Evolutionary conservation across 2,888 invertebrate species (phyloP).

Genomic region (Quadriops clusia): DNA sequence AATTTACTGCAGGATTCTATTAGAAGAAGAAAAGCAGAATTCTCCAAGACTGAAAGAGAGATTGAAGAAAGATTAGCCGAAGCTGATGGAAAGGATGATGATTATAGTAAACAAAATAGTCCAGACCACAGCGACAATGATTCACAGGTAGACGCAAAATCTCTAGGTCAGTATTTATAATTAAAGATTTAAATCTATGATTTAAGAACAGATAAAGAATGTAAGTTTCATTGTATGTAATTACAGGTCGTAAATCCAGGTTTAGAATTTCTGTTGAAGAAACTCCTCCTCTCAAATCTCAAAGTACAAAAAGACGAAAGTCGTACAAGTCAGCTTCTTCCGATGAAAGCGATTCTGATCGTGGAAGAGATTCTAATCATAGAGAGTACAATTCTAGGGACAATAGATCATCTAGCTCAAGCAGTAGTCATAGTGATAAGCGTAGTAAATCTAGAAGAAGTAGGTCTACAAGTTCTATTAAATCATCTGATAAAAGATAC

Average conservation of each 20-base stretch:
- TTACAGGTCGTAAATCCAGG: slow-evolving; percentile 13
- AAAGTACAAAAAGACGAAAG: slow-evolving; percentile 12
- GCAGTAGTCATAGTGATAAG: slow-evolving; percentile 18
- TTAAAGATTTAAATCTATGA: slow-evolving; percentile 7
- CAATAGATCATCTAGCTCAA: slow-evolving; percentile 16
- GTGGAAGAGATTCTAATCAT: slow-evolving; percentile 10
- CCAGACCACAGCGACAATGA: slow-evolving; percentile 36
- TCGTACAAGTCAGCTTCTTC: slow-evolving; percentile 15
- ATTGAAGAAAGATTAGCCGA: slow-evolving; percentile 58
- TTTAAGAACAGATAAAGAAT: slow-evolving; percentile 5
- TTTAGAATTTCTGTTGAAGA: slow-evolving; percentile 9
- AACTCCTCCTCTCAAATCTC: slow-evolving; percentile 11
- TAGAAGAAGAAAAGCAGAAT: slow-evolving; percentile 54
- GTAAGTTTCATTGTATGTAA: not conserved
- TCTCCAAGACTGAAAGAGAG: slow-evolving; percentile 62
- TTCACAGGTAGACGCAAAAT: slow-evolving; percentile 36
- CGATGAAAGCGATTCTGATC: slow-evolving; percentile 16
- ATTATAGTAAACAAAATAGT: slow-evolving; percentile 27
- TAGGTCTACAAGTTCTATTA: slow-evolving; percentile 15
- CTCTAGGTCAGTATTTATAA: slow-evolving; percentile 33
- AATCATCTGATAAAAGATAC: too few relatives aligned
- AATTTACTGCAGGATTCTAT: slow-evolving; percentile 26
- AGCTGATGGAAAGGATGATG: slow-evolving; percentile 44
- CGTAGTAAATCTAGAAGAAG: slow-evolving; percentile 16
- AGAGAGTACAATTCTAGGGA: slow-evolving; percentile 12